Base-by-base conservation (phyloP, 2,113 vertebrate species). In the Accipiter cooperii region DNA sequence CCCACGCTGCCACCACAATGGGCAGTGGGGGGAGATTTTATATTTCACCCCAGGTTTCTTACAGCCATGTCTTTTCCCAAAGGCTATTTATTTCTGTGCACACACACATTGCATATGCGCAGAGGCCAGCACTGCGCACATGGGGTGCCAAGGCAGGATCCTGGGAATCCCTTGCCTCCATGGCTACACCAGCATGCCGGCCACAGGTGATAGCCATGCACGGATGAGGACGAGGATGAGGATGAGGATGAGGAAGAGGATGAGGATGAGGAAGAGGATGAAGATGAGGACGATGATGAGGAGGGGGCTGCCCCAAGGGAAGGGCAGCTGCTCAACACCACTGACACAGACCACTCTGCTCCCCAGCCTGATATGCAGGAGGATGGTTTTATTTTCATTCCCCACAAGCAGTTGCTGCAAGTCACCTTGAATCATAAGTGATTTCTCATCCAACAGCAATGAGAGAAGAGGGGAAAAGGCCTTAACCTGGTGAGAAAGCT, bases 1-100 rank as follows among this genome's bases (percentile, higher is more conserved):
- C 79, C 63, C 1, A 0, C 0, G 0, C 26, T 77, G 52, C 34
- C 73, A 33, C 78, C 60, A n/a, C 1, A 0, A 19, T 13, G 12
- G 55, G 60, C 22, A 49, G 21, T 0, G 2, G 26, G 6, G 34
- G 20, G 5, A 38, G 33, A 26, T 49, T 42, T 55, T 34, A 5
- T 34, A 15, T 46, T 49, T 69, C 25, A 20, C 24, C 25, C 9
- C 49, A 34, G n/a, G 36, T 69, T 85, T 85, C 54, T 63, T 34
- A 57, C 36, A 80, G 47, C 19, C 36, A 6, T 16, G 21, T 44
- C 33, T 64, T 75, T 61, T 75, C 44, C 79, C 5, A 8, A 57
- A 52, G n/a, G 49, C 46, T 34, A 5, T 58, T 60, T 52, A 36
- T 58, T 51, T 46, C 44, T 40, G 12, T 33, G 25, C 12, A 4